These are phyloP conservation scores for Lutjanus erythropterus DNA, from an alignment of 2,113 vertebrate genomes.

Conservation along the genomic window DNA sequence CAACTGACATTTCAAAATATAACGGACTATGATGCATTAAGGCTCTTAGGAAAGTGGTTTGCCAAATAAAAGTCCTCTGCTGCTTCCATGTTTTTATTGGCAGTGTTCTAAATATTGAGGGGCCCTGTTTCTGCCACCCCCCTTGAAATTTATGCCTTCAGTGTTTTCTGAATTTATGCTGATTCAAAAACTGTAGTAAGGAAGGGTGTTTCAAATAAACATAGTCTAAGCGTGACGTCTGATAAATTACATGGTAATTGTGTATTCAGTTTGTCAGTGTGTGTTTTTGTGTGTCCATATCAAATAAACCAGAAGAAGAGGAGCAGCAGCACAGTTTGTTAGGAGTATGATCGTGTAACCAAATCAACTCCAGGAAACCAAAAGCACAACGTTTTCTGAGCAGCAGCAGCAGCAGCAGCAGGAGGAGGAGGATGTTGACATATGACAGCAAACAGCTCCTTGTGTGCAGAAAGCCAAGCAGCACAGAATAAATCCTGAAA, in stretches of 20 bases:
- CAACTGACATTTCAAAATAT: no score
- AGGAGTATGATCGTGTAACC: background rate
- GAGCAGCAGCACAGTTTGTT: background rate
- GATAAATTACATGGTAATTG: background rate
- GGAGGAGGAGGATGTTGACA: constrained; percentile 23
- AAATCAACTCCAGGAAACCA: constrained; percentile 8
- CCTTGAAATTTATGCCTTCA: no score
- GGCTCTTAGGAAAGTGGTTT: no score
- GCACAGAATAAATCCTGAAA: constrained; percentile 7
- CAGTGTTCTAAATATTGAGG: no score
- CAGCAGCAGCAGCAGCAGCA: background rate
- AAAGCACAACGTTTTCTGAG: background rate
- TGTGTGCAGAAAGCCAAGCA: constrained; percentile 1
- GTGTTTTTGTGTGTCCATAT: background rate
- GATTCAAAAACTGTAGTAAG: background rate
- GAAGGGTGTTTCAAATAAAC: background rate
- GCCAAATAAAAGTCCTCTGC: no score
- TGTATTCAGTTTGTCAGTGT: background rate
- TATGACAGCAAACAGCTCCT: constrained; percentile 24
- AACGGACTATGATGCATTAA: no score
- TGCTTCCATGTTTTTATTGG: no score
- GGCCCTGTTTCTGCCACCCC: no score
- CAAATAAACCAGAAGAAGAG: constrained; percentile 5
- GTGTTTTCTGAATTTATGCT: background rate
- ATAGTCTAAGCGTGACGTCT: background rate